Percentiles rank a stretch among this genome's conserved stretches.
phyloP scores from a whole-genome alignment of 2,797 vertebrate genomes.

The Miichthys miiuy region DNA sequence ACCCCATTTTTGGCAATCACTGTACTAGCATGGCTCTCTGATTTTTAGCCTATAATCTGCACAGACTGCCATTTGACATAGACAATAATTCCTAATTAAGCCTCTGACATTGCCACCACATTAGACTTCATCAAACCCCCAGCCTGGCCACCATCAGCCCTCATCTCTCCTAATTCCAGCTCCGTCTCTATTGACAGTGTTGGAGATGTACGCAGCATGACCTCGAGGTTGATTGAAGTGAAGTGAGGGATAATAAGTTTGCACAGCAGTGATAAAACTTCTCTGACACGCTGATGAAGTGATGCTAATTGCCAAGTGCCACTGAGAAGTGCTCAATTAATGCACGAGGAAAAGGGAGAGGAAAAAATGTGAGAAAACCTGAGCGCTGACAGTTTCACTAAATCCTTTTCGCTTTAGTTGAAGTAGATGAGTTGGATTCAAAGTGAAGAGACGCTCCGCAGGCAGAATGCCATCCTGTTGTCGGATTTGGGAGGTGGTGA shows the following conservation, averaged over 20 bases:
- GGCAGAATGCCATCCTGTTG: slow-evolving; percentile 29
- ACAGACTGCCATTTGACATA: slow-evolving; percentile 38
- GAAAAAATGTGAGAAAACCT: slow-evolving; percentile 33
- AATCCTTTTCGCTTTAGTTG: slow-evolving; percentile 39
- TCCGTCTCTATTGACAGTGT: slow-evolving; percentile 35
- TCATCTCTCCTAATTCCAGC: slow-evolving; percentile 53
- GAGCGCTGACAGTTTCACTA: slow-evolving; percentile 43
- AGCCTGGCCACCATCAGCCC: slow-evolving; percentile 52
- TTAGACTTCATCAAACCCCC: slow-evolving; percentile 56
- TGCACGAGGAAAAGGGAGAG: slow-evolving; percentile 9
- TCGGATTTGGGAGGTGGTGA: slow-evolving; percentile 29
- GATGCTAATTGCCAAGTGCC: slow-evolving; percentile 78
- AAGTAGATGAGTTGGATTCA: slow-evolving; percentile 26
- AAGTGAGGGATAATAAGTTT: slow-evolving; percentile 75
- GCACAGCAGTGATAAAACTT: slow-evolving; percentile 58
- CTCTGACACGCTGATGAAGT: slow-evolving; percentile 74
- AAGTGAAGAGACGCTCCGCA: slow-evolving; percentile 29
- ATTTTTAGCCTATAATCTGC: slow-evolving; percentile 42
- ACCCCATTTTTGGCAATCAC: slow-evolving; percentile 27
- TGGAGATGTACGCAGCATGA: slow-evolving; percentile 58
- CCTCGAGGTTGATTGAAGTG: slow-evolving; percentile 74
- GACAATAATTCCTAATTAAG: slow-evolving; percentile 64
- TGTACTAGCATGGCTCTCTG: slow-evolving; percentile 6
- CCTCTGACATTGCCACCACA: slow-evolving; percentile 40
- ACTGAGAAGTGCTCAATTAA: slow-evolving; percentile 71